These are phyloP conservation scores for Hirtodrosophila duncani DNA, from an alignment of 2,888 invertebrate genomes.

Conservation along the genomic window DNA sequence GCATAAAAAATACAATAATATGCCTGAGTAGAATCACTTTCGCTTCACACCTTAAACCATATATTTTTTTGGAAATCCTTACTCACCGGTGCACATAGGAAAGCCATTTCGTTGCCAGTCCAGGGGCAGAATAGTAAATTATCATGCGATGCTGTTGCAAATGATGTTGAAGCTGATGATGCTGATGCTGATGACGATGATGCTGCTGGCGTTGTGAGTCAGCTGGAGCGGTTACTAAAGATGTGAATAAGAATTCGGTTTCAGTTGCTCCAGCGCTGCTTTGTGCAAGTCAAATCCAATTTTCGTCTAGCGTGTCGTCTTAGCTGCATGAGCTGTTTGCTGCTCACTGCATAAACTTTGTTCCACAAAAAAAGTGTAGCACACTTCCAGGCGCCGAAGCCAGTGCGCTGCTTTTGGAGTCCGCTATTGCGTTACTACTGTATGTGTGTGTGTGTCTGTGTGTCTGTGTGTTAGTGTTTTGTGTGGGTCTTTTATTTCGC, in stretches of 20 bases:
- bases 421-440: constrained; percentile 23
- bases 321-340: constrained; percentile 49
- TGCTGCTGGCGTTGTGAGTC: too few species aligned
- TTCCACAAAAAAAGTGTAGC: not conserved
- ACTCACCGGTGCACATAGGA: constrained; percentile 63
- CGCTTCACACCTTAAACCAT: too few species aligned
- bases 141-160: constrained; percentile 44
- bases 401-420: constrained; percentile 30
- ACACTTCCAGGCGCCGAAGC: constrained; percentile 15
- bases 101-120: constrained; percentile 72
- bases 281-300: constrained; percentile 64
- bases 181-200: constrained; percentile 11
- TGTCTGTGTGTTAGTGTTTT: too few species aligned
- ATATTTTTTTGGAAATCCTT: constrained; percentile 1
- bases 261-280: constrained; percentile 37
- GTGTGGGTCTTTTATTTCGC: constrained; percentile 18
- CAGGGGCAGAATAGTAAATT: constrained; percentile 51
- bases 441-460: too few species aligned
- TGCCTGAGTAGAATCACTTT: too few species aligned
- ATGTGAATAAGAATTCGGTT: constrained; percentile 37
- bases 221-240: constrained; percentile 19
- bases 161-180: constrained; percentile 8
- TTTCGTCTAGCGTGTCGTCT: constrained; percentile 31
- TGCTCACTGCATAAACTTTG: constrained; percentile 35
- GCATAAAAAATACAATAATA: too few species aligned